Evolutionary conservation across 2,113 vertebrate species (phyloP).

Genomic region (Eptesicus fuscus): DNA sequence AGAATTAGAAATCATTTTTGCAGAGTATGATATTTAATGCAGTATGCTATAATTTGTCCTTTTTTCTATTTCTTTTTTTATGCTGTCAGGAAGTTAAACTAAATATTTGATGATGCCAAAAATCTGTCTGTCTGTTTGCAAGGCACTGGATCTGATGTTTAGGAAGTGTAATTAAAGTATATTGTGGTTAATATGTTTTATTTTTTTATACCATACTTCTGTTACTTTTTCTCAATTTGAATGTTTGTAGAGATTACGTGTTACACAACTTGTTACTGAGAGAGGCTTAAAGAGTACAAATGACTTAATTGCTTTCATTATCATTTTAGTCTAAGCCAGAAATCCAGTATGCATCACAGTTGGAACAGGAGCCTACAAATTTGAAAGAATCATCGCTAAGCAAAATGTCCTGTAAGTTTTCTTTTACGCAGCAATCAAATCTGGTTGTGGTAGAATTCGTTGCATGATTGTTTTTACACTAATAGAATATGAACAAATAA

Average conservation of each 20-base stretch:
- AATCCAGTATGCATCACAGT: conserved; percentile 88
- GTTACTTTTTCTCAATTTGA: conserved; percentile 54
- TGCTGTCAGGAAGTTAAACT: conserved; percentile 46
- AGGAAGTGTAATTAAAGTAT: conserved; percentile 53
- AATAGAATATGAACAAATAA: not conserved
- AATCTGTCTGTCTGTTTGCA: conserved; percentile 39
- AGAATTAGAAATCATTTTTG: conserved; percentile 54
- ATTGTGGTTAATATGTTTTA: conserved; percentile 46
- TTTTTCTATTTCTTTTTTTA: not conserved
- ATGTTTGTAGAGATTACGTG: conserved; percentile 43
- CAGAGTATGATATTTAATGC: conserved; percentile 18
- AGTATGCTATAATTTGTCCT: conserved; percentile 18
- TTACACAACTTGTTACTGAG: conserved; percentile 50
- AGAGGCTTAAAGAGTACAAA: conserved; percentile 41
- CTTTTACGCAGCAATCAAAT: conserved; percentile 35
- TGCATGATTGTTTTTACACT: not conserved
- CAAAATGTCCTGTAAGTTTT: conserved; percentile 87
- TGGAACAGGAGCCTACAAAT: conserved; percentile 84
- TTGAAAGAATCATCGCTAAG: conserved; percentile 80
- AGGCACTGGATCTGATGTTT: conserved; percentile 38
- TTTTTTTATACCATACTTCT: conserved; percentile 48
- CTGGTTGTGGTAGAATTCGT: not conserved
- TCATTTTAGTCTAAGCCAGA: conserved; percentile 91
- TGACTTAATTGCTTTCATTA: conserved; percentile 63
- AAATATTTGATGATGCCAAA: conserved; percentile 20